Conservation (phyloP, 2,113 vertebrate genomes). For the Tenrec ecaudatus region DNA sequence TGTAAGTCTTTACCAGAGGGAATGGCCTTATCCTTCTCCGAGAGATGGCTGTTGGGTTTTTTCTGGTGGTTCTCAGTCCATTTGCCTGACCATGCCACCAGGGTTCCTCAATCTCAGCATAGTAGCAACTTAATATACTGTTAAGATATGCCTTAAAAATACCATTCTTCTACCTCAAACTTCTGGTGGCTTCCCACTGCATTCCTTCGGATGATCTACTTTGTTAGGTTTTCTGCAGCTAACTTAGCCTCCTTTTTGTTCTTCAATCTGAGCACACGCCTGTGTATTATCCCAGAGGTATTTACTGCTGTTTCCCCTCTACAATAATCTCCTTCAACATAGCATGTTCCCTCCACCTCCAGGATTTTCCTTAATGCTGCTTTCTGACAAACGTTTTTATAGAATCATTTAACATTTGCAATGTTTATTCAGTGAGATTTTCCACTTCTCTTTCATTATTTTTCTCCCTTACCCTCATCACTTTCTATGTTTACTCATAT, state of each 20-base stretch:
- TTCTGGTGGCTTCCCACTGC: background rate
- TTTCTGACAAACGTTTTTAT: background rate
- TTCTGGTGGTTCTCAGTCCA: too few species aligned
- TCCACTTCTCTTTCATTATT: background rate
- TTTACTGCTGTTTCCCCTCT: background rate
- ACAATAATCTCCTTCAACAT: too few species aligned
- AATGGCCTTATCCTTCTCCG: too few species aligned
- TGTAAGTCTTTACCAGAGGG: too few species aligned
- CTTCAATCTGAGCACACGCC: fast-evolving
- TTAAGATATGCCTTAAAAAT: background rate
- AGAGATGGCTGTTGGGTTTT: too few species aligned
- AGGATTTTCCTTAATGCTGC: background rate
- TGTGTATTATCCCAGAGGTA: background rate
- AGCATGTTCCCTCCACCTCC: fast-evolving
- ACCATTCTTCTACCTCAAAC: background rate
- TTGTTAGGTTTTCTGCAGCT: fast-evolving
- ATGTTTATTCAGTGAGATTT: background rate
- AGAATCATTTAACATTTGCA: background rate
- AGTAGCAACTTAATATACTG: background rate
- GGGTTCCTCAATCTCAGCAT: background rate
- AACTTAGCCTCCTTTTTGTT: too few species aligned
- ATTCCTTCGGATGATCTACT: too few species aligned
- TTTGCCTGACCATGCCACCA: too few species aligned
- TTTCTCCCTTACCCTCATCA: background rate
- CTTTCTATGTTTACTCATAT: background rate